Conservation (phyloP, 2,888 invertebrate species). For the Drosophila subsilvestris region DNA sequence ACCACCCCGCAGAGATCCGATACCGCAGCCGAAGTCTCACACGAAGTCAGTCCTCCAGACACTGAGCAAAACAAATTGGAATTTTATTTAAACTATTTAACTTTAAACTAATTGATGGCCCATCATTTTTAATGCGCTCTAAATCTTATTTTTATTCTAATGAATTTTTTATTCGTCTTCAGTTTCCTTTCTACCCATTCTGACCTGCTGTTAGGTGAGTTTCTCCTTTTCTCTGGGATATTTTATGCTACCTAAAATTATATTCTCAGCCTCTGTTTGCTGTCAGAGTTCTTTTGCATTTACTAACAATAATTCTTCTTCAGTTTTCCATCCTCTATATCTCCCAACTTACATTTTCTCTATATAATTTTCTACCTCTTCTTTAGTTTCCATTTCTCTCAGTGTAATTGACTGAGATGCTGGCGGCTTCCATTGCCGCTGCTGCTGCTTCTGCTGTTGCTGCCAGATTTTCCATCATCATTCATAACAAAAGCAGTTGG, state of each 20-base stretch:
- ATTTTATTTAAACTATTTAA: neutral
- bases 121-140: too few species aligned
- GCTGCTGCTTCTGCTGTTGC: conserved; percentile 60
- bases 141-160: too few species aligned
- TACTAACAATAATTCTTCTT: too few species aligned
- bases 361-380: neutral
- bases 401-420: conserved; percentile 38
- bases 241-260: too few species aligned
- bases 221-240: too few species aligned
- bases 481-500: conserved; percentile 80
- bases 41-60: neutral
- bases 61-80: neutral
- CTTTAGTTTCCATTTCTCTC: neutral
- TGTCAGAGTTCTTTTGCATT: too few species aligned
- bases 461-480: conserved; percentile 78
- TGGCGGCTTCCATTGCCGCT: conserved; percentile 57
- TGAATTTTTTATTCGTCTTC: too few species aligned
- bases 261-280: too few species aligned
- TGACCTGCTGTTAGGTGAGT: too few species aligned
- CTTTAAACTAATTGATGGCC: neutral
- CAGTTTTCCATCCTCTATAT: too few species aligned
- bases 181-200: too few species aligned
- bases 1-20: neutral
- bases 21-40: neutral
- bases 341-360: too few species aligned